Evolutionary conservation across 2,888 invertebrate species (phyloP).

Genomic region (Acanthoscelides obtectus): DNA sequence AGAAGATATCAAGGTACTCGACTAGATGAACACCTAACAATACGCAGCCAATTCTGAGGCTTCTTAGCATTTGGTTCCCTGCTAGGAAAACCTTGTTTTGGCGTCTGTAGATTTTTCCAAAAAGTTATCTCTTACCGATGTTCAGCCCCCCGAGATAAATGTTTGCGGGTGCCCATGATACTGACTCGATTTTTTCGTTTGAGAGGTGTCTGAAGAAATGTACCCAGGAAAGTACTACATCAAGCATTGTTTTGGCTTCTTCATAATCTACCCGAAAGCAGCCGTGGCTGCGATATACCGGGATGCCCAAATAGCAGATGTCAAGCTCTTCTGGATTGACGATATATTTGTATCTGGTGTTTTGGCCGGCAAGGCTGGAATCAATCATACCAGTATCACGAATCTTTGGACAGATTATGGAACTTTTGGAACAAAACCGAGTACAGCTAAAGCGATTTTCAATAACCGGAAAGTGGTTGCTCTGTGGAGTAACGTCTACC

Average conservation of each 20-base stretch:
- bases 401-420: not conserved
- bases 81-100: no score
- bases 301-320: constrained; percentile 50
- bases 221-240: constrained; percentile 62
- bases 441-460: not conserved
- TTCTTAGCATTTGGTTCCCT: no score
- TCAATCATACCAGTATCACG: constrained; percentile 43
- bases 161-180: no score
- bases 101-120: no score
- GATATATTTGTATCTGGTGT: constrained; percentile 65
- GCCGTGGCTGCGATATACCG: constrained; percentile 50
- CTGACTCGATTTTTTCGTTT: no score
- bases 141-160: no score
- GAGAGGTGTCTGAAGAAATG: constrained; percentile 57
- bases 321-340: constrained; percentile 69
- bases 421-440: not conserved
- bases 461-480: not conserved
- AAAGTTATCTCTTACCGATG: no score
- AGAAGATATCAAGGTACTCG: no score
- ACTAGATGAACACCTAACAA: no score
- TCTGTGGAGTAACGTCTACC: not conserved
- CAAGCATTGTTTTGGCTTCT: constrained; percentile 67
- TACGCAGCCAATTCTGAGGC: no score
- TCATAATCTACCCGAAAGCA: constrained; percentile 55
- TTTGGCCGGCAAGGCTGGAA: constrained; percentile 51